Evolutionary conservation across 2,113 vertebrate genomes (phyloP).

Genomic region (Otus sunia): DNA sequence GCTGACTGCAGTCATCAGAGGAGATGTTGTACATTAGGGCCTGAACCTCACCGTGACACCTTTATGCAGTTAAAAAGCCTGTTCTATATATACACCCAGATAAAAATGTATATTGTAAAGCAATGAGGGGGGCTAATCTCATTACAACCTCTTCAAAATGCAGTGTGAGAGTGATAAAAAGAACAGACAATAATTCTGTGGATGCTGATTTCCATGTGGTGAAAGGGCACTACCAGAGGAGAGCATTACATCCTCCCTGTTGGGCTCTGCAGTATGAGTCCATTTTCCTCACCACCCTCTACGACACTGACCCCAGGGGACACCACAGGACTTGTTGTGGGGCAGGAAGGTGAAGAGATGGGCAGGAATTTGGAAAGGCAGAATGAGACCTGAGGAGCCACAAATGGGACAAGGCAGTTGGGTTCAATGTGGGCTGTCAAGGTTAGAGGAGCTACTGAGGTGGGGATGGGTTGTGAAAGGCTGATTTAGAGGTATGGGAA

Average conservation of each 20-base stretch:
- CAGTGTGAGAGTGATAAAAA: background rate
- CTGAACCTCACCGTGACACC: background rate
- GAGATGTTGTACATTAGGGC: background rate
- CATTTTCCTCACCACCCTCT: background rate
- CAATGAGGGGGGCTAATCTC: background rate
- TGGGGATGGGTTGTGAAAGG: background rate
- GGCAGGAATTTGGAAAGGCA: background rate
- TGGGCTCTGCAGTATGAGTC: background rate
- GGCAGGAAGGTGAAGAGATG: background rate
- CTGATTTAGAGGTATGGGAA: background rate
- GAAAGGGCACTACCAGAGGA: background rate
- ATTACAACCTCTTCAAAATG: background rate
- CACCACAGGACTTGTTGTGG: rapidly evolving
- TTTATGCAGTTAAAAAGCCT: background rate
- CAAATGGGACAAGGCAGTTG: background rate
- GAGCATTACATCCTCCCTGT: background rate
- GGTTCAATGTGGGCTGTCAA: background rate
- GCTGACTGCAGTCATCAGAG: background rate
- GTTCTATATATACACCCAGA: background rate
- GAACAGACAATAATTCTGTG: background rate
- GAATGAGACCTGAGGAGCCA: background rate
- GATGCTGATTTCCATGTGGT: background rate
- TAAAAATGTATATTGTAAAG: background rate
- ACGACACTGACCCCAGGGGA: background rate
- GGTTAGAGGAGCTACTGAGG: background rate